Evolutionary conservation across 2,797 vertebrate species (phyloP), one percentile per base, ranked within the genome.

Genomic region (Microchirus variegatus): DNA sequence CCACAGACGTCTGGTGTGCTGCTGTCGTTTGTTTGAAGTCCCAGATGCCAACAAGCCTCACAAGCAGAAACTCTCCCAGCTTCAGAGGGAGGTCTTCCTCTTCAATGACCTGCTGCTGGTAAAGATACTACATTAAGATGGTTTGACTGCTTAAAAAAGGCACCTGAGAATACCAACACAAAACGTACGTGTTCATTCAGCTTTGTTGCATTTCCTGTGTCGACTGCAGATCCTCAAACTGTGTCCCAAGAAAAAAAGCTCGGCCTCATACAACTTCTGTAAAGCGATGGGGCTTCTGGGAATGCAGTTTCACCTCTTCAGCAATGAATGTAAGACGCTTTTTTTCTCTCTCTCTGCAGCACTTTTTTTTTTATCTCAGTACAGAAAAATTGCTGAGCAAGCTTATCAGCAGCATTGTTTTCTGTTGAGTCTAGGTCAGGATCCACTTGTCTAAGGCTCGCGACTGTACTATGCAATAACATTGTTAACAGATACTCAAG

Each of bases 81-180:
- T 98, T 79, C 98, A 99, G 89, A 94, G 98, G 83, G 98, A 99
- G 78, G 96, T 99, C 70, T 99, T 99, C 82, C 96, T 99, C 78
- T 99, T 99, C 90, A 99, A 99, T 16, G 97, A 99, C 89, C 89
- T 99, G 77, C 93, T 99, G 63, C 92, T 99, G 96, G 98, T 99
- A 87, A 94, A 94, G 70, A 53, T 51, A 17, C 7, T 18, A 41
- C 46, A 42, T 31, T 16, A 4, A 12, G 13, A 13, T 5, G 4
- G 5, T 42, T 11, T 4, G 2, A 10, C 4, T 13, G 9, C 12
- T 42, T 1, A 4, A 42, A 42, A 42, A 5, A 6, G 46, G 45
- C 31, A 15, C 16, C 22, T 22, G 22, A 52, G 17, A 38, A 31
- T 16, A 55, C 55, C 18, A 53, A 26, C 14, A 61, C 4, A 11